Evolutionary conservation across 2,888 invertebrate genomes (phyloP).

Genomic region (Slavum lentiscoides): DNA sequence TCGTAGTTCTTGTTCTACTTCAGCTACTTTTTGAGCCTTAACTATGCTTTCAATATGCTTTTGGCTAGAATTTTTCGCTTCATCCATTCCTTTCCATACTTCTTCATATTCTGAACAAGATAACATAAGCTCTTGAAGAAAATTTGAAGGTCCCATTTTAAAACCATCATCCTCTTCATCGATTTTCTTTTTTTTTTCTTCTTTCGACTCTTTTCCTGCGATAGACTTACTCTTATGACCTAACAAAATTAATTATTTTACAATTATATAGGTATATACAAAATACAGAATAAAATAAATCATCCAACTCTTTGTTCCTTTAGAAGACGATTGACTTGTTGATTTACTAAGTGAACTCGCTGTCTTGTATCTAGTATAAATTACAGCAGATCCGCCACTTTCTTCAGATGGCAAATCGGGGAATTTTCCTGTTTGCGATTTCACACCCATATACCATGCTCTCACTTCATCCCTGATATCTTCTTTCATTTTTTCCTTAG

Average conservation of each 20-base stretch:
- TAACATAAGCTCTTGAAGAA: slow-evolving; percentile 72
- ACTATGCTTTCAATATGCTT: slow-evolving; percentile 81
- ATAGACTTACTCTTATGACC: slow-evolving; percentile 71
- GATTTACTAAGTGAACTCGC: slow-evolving; percentile 78
- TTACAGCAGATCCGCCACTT: slow-evolving; percentile 82
- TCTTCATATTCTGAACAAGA: slow-evolving; percentile 80
- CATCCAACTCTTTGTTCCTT: slow-evolving; percentile 56
- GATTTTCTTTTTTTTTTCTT: slow-evolving; percentile 65
- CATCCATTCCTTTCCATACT: slow-evolving; percentile 81
- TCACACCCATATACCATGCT: slow-evolving; percentile 82
- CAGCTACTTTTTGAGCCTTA: slow-evolving; percentile 71
- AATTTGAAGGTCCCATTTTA: slow-evolving; percentile 72
- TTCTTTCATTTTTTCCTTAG: slow-evolving; percentile 74
- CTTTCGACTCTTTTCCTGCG: slow-evolving; percentile 67
- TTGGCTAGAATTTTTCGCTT: slow-evolving; percentile 74
- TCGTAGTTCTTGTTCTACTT: slow-evolving; percentile 81
- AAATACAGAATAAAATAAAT: slow-evolving; percentile 8
- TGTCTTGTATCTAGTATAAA: slow-evolving; percentile 80
- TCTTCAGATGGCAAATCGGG: slow-evolving; percentile 92
- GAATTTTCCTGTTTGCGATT: slow-evolving; percentile 79
- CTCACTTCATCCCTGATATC: slow-evolving; percentile 85
- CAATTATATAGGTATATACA: background rate
- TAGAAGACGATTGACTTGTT: slow-evolving; percentile 69
- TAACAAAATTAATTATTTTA: slow-evolving; percentile 34
- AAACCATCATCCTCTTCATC: slow-evolving; percentile 70